phyloP scores from a whole-genome alignment of 2,888 invertebrate genomes.

The Lasioglossum zephyrum region DNA sequence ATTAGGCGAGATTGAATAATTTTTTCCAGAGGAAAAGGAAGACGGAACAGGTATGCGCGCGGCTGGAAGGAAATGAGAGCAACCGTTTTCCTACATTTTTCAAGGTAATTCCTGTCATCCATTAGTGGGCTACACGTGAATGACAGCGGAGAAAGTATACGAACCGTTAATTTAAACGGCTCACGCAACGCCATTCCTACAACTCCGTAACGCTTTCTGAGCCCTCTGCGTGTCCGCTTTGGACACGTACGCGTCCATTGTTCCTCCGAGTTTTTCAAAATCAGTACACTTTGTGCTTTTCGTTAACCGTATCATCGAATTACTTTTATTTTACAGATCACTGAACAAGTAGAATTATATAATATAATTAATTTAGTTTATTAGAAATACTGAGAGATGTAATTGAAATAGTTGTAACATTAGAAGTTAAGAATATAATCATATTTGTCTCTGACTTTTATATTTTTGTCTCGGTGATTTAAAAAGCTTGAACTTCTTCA shows the following conservation, averaged over 20 bases:
- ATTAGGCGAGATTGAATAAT: neutral
- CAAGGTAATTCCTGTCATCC: constrained; percentile 29
- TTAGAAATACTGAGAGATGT: too few species aligned
- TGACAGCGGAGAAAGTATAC: constrained; percentile 66
- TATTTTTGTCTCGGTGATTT: neutral
- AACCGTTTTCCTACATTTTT: constrained; percentile 17
- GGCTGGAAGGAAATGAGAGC: constrained; percentile 3
- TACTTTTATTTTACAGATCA: neutral
- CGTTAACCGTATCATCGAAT: neutral
- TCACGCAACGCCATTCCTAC: constrained; percentile 60
- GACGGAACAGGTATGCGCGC: constrained; percentile 49
- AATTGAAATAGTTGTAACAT: too few species aligned
- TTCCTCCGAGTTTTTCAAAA: neutral
- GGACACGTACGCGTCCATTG: constrained; percentile 3
- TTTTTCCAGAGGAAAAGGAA: neutral
- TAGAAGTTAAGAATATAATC: too few species aligned
- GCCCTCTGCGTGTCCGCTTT: constrained; percentile 31
- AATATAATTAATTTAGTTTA: too few species aligned
- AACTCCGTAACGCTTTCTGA: constrained; percentile 56
- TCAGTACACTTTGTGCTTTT: neutral
- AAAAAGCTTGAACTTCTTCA: neutral
- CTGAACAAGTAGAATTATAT: neutral
- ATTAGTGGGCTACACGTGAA: constrained; percentile 44
- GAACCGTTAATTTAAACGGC: constrained; percentile 70
- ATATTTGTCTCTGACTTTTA: too few species aligned